phyloP scores from a whole-genome alignment of 2,888 invertebrate genomes.

The Epistrophe eligans region DNA sequence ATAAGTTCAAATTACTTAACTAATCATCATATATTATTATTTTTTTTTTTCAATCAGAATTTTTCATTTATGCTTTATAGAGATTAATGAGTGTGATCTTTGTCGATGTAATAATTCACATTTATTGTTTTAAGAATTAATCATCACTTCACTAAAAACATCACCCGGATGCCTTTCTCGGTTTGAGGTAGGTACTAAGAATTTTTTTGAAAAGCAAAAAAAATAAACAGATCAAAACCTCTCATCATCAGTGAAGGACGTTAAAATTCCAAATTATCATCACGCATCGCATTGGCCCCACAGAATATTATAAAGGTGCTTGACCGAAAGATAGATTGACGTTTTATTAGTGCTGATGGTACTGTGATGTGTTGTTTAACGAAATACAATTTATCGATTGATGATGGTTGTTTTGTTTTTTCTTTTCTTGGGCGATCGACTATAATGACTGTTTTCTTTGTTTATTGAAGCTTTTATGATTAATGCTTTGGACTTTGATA shows the following conservation, averaged over 20 bases:
- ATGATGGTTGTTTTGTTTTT: background rate
- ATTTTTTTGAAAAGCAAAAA: background rate
- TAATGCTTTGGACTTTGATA: background rate
- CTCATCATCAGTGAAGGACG: constrained; percentile 7
- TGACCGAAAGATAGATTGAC: constrained; percentile 34
- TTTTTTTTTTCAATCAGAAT: background rate
- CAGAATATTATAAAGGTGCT: constrained; percentile 6
- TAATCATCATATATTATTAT: background rate
- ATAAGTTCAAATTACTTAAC: constrained; percentile 3
- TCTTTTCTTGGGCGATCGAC: background rate
- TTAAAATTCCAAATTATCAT: background rate
- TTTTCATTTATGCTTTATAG: background rate
- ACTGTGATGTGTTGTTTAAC: constrained; percentile 2
- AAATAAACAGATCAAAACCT: constrained; percentile 4
- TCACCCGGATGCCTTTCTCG: constrained; percentile 17
- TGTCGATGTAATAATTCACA: background rate
- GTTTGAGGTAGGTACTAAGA: background rate
- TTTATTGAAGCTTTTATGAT: background rate
- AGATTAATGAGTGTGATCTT: constrained; percentile 7
- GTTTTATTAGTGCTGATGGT: constrained; percentile 29
- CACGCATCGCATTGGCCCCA: background rate
- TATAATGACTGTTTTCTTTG: constrained; percentile 9
- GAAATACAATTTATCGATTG: constrained; percentile 9
- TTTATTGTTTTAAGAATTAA: constrained; percentile 3
- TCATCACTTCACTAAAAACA: background rate